Evolutionary conservation across 2,113 vertebrate species (phyloP).

Genomic region (Albula glossodonta): DNA sequence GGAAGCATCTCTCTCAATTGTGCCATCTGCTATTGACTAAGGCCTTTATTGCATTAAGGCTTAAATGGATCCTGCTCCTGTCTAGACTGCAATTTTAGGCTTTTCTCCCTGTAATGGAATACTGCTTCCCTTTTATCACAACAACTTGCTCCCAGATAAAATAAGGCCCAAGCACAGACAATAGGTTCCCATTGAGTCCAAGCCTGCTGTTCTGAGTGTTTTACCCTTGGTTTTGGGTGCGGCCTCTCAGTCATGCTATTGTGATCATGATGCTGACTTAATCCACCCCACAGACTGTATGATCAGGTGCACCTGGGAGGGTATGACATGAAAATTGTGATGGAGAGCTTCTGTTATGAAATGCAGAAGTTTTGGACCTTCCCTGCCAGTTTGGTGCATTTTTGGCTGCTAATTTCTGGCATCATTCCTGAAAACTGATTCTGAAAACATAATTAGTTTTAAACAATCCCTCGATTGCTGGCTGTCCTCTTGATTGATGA

Average conservation of each 20-base stretch:
- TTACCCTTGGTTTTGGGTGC: not conserved
- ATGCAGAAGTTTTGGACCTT: not conserved
- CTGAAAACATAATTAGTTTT: constrained; percentile 10
- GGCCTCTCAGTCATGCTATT: not conserved
- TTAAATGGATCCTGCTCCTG: not conserved
- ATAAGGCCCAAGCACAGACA: not conserved
- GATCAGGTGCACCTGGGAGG: not conserved
- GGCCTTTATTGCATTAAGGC: not conserved
- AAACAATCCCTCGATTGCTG: constrained; percentile 14
- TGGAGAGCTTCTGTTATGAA: not conserved
- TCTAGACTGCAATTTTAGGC: not conserved
- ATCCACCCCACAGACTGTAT: not conserved
- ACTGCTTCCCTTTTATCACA: not conserved
- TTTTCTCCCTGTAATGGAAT: constrained; percentile 12
- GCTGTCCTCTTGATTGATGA: constrained; percentile 23
- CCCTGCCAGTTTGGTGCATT: not conserved
- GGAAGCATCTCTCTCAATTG: not conserved
- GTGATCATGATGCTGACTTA: not conserved
- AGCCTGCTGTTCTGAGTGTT: too few relatives aligned
- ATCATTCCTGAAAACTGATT: not conserved
- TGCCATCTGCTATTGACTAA: not conserved
- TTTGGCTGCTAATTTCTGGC: not conserved
- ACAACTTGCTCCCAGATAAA: not conserved
- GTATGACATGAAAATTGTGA: not conserved
- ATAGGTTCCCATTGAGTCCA: not conserved